A percentile compares a stretch with the other conserved stretches of the same genome.
These are phyloP conservation scores for Coregonus clupeaformis DNA, from an alignment of 2,113 vertebrate species.

Conservation along the genomic window DNA sequence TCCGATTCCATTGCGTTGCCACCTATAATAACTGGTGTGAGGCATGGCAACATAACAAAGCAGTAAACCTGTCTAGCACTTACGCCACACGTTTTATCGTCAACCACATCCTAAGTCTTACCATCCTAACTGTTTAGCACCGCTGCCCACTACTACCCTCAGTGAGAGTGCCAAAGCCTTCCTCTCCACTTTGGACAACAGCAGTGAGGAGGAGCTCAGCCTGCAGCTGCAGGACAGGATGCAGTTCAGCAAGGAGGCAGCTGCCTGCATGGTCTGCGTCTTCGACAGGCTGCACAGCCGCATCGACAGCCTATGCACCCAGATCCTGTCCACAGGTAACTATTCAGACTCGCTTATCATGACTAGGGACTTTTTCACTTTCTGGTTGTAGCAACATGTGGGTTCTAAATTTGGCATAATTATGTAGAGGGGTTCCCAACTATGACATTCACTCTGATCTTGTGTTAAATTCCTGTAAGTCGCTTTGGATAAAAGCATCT, in stretches of 20 bases:
- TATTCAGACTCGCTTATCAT: neutral
- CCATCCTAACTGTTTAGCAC: neutral
- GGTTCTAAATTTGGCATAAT: no score
- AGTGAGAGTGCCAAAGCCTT: constrained; percentile 83
- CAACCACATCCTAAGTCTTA: neutral
- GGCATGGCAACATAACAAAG: no score
- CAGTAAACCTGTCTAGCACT: no score
- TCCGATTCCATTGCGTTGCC: no score
- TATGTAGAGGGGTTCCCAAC: neutral
- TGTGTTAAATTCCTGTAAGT: no score
- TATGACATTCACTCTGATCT: no score
- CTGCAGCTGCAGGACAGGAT: constrained; percentile 85
- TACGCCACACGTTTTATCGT: no score
- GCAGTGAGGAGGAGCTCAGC: constrained; percentile 85
- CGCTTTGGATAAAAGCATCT: no score
- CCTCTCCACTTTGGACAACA: constrained; percentile 81
- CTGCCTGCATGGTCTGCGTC: constrained; percentile 81
- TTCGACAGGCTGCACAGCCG: constrained; percentile 82
- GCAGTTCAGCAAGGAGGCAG: constrained; percentile 87
- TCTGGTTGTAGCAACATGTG: no score
- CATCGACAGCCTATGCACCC: constrained; percentile 80
- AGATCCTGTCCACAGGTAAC: constrained; percentile 78
- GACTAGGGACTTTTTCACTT: no score
- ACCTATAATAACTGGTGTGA: no score
- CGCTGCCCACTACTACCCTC: constrained; percentile 61